Evolutionary conservation across 1,140 invertebrate species (phyloP), one percentile per base, ranked within the genome.

Genomic region (Zeugodacus cucurbitae): DNA sequence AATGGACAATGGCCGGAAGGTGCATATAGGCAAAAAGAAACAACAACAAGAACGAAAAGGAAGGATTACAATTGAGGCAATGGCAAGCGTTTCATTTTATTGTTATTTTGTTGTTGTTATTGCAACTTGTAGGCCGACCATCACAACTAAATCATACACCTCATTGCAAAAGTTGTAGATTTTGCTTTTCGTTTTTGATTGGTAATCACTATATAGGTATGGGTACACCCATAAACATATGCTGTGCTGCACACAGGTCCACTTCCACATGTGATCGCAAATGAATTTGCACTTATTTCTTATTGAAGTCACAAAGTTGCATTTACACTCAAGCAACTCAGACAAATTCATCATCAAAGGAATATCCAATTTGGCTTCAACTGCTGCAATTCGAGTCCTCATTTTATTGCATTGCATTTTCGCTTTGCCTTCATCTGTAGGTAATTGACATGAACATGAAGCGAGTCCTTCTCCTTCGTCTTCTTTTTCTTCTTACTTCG

Each of bases 261-360:
- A 6, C 48, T 7, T 54, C 6, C 48, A 54, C 48, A 6, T 54
- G 48, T 70, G 67, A 34, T 20, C 32, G 67, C 34, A 70, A 29
- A 70, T 37, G 32, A 70, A 70, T 37, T 26, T 37, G 67, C 67
- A 70, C 34, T 70, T 70, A 70, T 70, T 70, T 70, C 67, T 70
- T 70, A 70, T 70, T 70, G 67, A 70, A 70, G n/a, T n/a, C n/a
- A n/a, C n/a, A n/a, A n/a, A n/a, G 67, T 37, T 34, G n/a, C n/a
- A n/a, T n/a, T n/a, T n/a, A n/a, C n/a, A n/a, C n/a, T n/a, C n/a
- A n/a, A n/a, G n/a, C n/a, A n/a, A n/a, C n/a, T n/a, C n/a, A n/a
- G n/a, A n/a, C n/a, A n/a, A n/a, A n/a, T n/a, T n/a, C n/a, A n/a
- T n/a, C n/a, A n/a, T n/a, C n/a, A n/a, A n/a, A n/a, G n/a, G n/a